phyloP scores from a whole-genome alignment of 2,113 vertebrate species.

The Rhea pennata region DNA sequence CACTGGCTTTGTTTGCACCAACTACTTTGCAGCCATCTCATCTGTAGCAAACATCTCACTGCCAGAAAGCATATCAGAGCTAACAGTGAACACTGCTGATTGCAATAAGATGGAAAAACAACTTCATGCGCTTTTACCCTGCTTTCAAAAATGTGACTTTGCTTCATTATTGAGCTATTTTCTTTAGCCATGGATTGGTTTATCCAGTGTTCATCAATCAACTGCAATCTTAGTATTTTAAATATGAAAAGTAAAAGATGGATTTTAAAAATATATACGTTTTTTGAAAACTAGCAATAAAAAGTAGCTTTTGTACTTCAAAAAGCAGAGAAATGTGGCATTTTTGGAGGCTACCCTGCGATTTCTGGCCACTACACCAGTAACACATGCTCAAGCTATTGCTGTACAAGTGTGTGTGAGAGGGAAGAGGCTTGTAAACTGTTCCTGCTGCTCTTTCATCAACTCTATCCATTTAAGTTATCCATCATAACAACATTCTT shows the following conservation, averaged over 20 bases:
- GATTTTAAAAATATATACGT: neutral
- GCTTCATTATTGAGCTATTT: neutral
- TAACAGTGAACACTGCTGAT: neutral
- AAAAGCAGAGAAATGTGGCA: neutral
- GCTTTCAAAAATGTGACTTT: neutral
- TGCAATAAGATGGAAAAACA: neutral
- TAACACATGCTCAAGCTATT: neutral
- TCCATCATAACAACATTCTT: neutral
- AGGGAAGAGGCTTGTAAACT: neutral
- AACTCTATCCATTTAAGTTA: neutral
- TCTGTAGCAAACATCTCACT: neutral
- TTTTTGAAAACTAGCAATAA: neutral
- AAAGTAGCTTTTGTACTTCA: neutral
- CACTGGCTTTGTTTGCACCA: neutral
- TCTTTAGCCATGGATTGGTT: neutral
- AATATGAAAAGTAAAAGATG: neutral
- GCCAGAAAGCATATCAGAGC: neutral
- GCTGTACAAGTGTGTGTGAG: neutral
- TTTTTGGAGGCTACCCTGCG: neutral
- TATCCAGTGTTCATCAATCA: neutral
- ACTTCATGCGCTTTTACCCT: accelerated
- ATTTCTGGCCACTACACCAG: neutral
- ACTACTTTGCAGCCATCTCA: accelerated
- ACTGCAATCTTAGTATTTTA: neutral
- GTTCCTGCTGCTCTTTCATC: neutral